Conservation (phyloP, 1,140 invertebrate species). For the Euura saliciscinereae region DNA sequence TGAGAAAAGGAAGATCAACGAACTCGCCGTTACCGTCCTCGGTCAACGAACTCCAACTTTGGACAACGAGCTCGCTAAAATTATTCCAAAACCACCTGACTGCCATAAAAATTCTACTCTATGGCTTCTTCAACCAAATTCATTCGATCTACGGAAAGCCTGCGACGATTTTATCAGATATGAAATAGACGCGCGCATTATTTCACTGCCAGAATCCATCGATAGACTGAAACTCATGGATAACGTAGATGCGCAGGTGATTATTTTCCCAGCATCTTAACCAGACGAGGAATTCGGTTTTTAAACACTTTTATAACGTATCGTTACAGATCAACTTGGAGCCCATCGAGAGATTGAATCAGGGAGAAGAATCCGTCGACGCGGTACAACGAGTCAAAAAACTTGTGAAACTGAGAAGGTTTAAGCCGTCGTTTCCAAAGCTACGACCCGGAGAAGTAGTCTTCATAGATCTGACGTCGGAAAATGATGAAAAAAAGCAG, state of each 20-base stretch:
- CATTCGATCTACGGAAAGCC: conserved; percentile 34
- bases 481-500: conserved; percentile 28
- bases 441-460: conserved; percentile 32
- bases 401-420: conserved; percentile 8
- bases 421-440: conserved; percentile 20
- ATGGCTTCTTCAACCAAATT: conserved; percentile 41
- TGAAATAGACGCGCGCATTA: conserved; percentile 31
- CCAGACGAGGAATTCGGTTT: too few species aligned
- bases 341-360: background rate
- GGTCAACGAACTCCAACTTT: conserved; percentile 38
- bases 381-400: background rate
- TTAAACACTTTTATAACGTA: background rate
- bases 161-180: conserved; percentile 40
- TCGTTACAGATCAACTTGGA: conserved; percentile 2
- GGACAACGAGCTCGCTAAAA: conserved; percentile 33
- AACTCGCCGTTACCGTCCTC: conserved; percentile 39
- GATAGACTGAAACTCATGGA: background rate
- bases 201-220: background rate
- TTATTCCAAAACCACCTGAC: conserved; percentile 37
- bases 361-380: background rate
- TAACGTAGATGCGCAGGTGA: background rate
- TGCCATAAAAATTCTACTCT: conserved; percentile 35
- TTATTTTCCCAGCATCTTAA: too few species aligned
- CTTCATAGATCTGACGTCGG: conserved; percentile 45
- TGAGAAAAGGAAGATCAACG: conserved; percentile 40